Evolutionary conservation across 2,113 vertebrate genomes (phyloP).

Genomic region (Upupa epops): DNA sequence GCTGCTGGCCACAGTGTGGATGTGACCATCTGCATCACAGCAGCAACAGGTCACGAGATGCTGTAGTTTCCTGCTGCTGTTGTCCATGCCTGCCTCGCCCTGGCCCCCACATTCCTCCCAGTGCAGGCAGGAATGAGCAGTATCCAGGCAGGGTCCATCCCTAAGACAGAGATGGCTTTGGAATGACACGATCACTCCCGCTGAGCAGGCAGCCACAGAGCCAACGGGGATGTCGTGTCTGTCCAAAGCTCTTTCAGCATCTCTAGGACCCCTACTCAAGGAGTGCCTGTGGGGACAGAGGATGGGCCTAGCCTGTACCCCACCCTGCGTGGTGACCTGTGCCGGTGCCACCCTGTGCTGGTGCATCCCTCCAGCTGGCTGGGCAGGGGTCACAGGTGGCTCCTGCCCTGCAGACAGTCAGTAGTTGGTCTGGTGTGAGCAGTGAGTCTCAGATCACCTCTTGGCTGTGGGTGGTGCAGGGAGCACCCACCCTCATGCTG

Average conservation of each 20-base stretch:
- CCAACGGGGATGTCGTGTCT: conserved; percentile 98
- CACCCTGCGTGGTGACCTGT: fast-evolving
- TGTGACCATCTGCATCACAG: background rate
- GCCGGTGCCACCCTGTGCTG: fast-evolving
- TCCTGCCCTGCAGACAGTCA: conserved; percentile 74
- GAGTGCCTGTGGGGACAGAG: background rate
- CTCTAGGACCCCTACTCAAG: background rate
- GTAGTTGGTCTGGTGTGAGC: conserved; percentile 76
- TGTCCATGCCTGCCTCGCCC: fast-evolving
- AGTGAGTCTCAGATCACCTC: conserved; percentile 75
- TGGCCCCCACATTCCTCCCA: too few species aligned
- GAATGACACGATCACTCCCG: conserved; percentile 99
- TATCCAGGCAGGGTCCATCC: background rate
- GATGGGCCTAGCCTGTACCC: background rate
- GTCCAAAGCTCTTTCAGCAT: conserved; percentile 83
- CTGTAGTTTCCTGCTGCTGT: background rate
- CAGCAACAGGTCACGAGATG: background rate
- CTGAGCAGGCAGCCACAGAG: conserved; percentile 82
- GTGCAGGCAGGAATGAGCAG: fast-evolving
- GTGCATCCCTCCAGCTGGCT: fast-evolving
- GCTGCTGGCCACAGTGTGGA: background rate
- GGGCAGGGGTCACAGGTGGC: background rate
- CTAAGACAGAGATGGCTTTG: conserved; percentile 75
- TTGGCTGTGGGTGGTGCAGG: conserved; percentile 74
- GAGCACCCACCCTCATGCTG: background rate